Conservation (phyloP, 2,113 vertebrate species). For the Peromyscus leucopus region DNA sequence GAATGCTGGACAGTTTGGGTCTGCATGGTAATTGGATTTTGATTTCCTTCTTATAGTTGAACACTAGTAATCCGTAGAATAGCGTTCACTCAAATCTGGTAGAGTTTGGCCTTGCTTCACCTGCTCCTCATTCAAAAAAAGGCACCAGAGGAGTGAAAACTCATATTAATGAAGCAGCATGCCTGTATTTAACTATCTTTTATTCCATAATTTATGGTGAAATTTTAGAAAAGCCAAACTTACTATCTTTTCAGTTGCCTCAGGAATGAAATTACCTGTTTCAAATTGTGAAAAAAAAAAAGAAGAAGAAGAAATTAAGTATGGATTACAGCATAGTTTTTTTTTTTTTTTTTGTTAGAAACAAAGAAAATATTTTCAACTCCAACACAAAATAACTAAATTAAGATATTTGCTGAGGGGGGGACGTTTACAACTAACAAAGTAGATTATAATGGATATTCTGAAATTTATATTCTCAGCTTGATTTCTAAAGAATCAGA, state of each 20-base stretch:
- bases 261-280: not conserved
- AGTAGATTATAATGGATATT: not conserved
- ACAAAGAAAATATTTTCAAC: not conserved
- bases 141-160: not conserved
- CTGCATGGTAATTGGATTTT: not conserved
- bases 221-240: constrained; percentile 47
- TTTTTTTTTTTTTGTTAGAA: not conserved
- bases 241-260: not conserved
- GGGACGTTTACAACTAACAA: not conserved
- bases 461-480: constrained; percentile 4
- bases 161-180: not conserved
- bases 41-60: not conserved
- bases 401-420: not conserved
- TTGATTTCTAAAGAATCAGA: not conserved
- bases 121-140: constrained; percentile 23
- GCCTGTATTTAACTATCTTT: not conserved
- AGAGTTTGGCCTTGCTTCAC: not conserved
- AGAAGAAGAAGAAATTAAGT: constrained; percentile 35
- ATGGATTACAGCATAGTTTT: not conserved
- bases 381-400: constrained; percentile 15
- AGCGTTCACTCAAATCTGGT: not conserved
- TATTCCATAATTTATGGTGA: not conserved
- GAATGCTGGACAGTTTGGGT: not conserved
- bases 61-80: not conserved
- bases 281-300: constrained; percentile 14